Evolutionary conservation across 2,113 vertebrate species (phyloP).

Genomic region (Gavialis gangeticus): DNA sequence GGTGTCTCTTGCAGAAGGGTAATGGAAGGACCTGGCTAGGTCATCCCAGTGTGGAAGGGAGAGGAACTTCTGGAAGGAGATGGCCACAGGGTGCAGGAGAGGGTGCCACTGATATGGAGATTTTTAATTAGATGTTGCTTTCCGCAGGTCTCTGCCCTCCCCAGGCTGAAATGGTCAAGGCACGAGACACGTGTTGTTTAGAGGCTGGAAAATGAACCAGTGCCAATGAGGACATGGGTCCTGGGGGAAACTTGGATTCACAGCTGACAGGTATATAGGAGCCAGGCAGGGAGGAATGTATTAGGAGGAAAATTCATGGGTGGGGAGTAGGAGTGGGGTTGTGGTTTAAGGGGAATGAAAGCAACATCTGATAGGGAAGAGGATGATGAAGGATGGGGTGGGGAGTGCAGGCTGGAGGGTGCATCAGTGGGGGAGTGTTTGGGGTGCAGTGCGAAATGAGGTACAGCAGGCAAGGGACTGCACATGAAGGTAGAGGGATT

Average conservation of each 20-base stretch:
- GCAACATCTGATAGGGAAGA: not conserved
- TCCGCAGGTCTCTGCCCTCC: not conserved
- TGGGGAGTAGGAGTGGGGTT: not conserved
- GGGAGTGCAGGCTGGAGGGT: not conserved
- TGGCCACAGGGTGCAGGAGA: not conserved
- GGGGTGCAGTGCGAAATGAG: accelerated
- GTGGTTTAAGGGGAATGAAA: not conserved
- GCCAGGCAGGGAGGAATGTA: not conserved
- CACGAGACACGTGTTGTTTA: not conserved
- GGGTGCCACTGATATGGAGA: not conserved
- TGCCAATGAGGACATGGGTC: not conserved
- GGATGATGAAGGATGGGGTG: not conserved
- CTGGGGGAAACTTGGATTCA: not conserved
- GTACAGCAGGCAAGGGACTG: not conserved
- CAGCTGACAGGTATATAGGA: not conserved
- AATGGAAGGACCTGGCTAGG: not conserved
- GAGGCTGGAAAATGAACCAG: not conserved
- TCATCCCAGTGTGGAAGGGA: not conserved
- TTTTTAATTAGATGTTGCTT: not conserved
- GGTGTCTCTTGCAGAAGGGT: not conserved
- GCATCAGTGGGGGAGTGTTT: not conserved
- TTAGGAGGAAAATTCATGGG: not conserved
- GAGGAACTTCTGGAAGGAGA: not conserved
- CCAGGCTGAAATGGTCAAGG: not conserved
- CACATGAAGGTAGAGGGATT: not conserved